phyloP scores from a whole-genome alignment of 2,888 invertebrate species.

The Tenodera sinensis region DNA sequence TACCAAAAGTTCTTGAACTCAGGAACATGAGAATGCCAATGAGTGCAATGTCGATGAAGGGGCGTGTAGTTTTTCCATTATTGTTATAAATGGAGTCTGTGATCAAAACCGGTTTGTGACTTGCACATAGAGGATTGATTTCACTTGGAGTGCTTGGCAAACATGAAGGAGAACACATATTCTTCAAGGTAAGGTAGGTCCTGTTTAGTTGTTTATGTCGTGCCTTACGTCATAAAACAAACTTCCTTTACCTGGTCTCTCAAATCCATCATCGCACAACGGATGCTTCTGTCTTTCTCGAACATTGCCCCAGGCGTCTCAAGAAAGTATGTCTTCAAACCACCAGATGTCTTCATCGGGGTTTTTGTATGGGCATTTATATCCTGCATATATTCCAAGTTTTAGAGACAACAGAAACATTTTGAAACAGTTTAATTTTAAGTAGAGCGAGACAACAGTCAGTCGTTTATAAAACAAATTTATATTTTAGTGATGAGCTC shows the following conservation, averaged over 20 bases:
- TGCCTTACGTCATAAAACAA: not conserved
- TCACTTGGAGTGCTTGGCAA: not conserved
- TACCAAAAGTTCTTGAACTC: not conserved
- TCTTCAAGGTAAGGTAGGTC: not conserved
- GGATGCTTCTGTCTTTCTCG: too few species aligned
- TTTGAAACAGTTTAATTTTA: too few species aligned
- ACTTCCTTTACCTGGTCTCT: not conserved
- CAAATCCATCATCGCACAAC: too few species aligned
- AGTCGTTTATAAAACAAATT: not conserved
- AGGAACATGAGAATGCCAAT: not conserved
- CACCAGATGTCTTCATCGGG: too few species aligned
- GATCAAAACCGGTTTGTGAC: not conserved
- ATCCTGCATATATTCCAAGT: too few species aligned
- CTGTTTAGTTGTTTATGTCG: not conserved
- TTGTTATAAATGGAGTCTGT: not conserved
- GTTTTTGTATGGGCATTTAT: too few species aligned
- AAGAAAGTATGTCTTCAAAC: too few species aligned
- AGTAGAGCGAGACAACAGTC: not conserved
- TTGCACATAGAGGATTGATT: not conserved
- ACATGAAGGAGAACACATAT: not conserved
- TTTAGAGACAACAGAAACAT: too few species aligned
- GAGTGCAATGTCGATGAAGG: not conserved
- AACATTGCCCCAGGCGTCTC: too few species aligned
- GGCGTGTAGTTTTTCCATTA: not conserved
- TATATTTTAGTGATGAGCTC: too few species aligned